These are phyloP conservation scores for Microcebus tavaratra DNA, from an alignment of 2,113 vertebrate species.

Conservation along the genomic window DNA sequence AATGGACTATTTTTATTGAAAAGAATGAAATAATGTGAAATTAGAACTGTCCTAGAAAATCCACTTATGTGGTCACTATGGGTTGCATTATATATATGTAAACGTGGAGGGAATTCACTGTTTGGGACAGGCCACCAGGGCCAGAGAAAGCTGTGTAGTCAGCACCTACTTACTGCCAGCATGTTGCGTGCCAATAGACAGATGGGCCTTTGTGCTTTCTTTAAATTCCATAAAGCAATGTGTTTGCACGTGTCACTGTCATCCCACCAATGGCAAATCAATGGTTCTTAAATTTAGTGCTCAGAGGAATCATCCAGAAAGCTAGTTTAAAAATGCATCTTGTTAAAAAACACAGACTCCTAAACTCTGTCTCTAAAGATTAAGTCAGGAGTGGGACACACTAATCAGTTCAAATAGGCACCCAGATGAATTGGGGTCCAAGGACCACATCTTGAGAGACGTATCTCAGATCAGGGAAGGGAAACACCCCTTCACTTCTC, in stretches of 20 bases:
- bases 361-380: neutral
- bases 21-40: slow-evolving; percentile 10
- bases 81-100: neutral
- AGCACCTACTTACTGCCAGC: neutral
- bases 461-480: neutral
- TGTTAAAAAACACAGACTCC: neutral
- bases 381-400: neutral
- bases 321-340: neutral
- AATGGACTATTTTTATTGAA: neutral
- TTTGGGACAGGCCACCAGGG: neutral
- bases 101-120: neutral
- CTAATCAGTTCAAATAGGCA: neutral
- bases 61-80: neutral
- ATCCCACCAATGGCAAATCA: neutral
- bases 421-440: neutral
- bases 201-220: neutral
- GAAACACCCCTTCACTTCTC: neutral
- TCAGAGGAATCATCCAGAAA: slow-evolving; percentile 16
- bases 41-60: neutral
- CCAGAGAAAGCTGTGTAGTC: slow-evolving; percentile 1
- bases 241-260: neutral
- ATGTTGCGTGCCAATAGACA: neutral
- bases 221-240: neutral
- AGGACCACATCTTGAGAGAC: neutral
- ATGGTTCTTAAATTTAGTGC: slow-evolving; percentile 1